Percentiles rank a stretch among this genome's conserved stretches.
phyloP scores from a whole-genome alignment of 1,140 invertebrate species.

The Kradibia gibbosae region DNA sequence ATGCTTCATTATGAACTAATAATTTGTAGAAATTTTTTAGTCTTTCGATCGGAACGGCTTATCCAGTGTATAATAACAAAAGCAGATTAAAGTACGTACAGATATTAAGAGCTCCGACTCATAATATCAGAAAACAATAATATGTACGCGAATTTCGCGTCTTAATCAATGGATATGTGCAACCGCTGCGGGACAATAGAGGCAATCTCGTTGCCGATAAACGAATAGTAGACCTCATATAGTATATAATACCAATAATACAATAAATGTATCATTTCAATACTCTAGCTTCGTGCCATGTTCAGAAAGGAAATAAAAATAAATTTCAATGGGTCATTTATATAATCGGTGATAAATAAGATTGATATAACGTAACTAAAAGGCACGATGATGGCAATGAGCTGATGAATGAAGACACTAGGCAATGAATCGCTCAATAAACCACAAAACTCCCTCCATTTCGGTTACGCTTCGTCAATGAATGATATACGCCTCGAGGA shows the following conservation, averaged over 20 bases:
- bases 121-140: background rate
- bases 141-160: background rate
- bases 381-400: background rate
- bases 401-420: constrained; percentile 33
- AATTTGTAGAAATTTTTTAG: no score
- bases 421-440: constrained; percentile 45
- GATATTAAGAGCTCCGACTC: background rate
- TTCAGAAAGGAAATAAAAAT: constrained; percentile 27
- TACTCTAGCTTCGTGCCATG: background rate
- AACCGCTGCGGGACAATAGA: background rate
- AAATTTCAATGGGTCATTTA: constrained; percentile 39
- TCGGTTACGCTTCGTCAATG: constrained; percentile 31
- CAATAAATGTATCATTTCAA: background rate
- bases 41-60: no score
- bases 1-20: no score
- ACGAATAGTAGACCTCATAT: background rate
- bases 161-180: constrained; percentile 4
- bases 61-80: no score
- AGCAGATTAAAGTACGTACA: no score
- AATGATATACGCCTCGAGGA: background rate
- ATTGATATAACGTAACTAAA: constrained; percentile 22
- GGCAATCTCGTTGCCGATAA: constrained; percentile 8
- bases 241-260: background rate
- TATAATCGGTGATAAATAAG: constrained; percentile 42
- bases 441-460: constrained; percentile 1